Conservation (phyloP, 2,888 invertebrate genomes). For the Epinotia bilunana region DNA sequence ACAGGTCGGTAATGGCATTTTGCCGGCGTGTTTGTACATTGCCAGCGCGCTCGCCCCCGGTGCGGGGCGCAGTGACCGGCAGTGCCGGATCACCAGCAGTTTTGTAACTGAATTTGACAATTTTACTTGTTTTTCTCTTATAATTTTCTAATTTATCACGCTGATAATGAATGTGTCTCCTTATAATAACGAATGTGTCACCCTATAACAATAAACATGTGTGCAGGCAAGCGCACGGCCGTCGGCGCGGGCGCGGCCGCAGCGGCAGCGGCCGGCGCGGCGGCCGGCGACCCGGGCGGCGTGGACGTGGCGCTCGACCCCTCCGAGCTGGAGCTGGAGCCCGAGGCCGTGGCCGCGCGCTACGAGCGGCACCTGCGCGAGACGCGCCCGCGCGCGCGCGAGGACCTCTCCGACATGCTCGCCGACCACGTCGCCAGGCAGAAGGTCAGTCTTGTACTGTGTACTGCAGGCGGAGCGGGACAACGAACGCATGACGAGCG, state of each 20-base stretch:
- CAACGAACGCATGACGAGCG: no score
- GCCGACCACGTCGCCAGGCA: slow-evolving; percentile 99
- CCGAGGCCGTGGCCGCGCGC: slow-evolving; percentile 97
- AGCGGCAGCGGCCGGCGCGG: slow-evolving; percentile 47
- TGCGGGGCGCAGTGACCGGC: no score
- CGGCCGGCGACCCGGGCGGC: slow-evolving; percentile 83
- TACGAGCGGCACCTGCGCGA: slow-evolving; percentile 98
- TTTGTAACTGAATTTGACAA: no score
- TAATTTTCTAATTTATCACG: no score
- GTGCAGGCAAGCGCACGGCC: slow-evolving; percentile 61
- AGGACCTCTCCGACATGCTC: slow-evolving; percentile 99
- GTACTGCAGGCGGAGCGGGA: no score
- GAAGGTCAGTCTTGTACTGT: slow-evolving; percentile 85
- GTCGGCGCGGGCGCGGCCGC: slow-evolving; percentile 53
- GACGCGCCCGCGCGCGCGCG: slow-evolving; percentile 94
- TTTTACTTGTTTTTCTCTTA: no score
- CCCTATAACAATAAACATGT: background rate
- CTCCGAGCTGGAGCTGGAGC: slow-evolving; percentile 97
- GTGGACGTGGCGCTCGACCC: slow-evolving; percentile 99
- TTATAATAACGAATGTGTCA: background rate
- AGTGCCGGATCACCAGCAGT: no score
- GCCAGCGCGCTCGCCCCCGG: no score
- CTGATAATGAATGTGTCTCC: no score
- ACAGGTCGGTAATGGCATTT: no score
- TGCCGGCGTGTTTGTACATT: no score